phyloP scores from a whole-genome alignment of 1,140 invertebrate species.

The Amphibalanus amphitrite region DNA sequence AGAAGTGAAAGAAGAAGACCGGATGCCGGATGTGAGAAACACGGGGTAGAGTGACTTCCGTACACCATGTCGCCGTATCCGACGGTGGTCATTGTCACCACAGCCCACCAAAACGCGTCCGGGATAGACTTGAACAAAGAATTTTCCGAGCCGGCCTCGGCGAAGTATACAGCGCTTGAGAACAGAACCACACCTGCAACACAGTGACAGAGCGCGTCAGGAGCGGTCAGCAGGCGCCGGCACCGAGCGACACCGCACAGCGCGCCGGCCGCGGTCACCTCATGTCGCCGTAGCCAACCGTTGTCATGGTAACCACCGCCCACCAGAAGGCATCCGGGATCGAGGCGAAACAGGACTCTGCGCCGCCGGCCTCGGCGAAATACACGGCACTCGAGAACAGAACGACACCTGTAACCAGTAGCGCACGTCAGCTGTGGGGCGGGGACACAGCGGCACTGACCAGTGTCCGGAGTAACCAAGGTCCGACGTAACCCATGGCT shows the following conservation, averaged over 20 bases:
- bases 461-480: too few species aligned
- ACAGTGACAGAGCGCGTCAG: slow-evolving; percentile 7
- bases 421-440: not conserved
- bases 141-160: slow-evolving; percentile 86
- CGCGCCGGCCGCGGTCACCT: slow-evolving; percentile 39
- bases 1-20: not conserved
- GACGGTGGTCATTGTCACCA: slow-evolving; percentile 96
- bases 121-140: slow-evolving; percentile 66
- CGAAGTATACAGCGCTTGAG: slow-evolving; percentile 95
- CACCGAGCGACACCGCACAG: not conserved
- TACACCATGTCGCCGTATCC: slow-evolving; percentile 97
- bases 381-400: slow-evolving; percentile 96
- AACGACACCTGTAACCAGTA: slow-evolving; percentile 65
- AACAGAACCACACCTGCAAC: slow-evolving; percentile 91
- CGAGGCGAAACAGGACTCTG: slow-evolving; percentile 69
- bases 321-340: slow-evolving; percentile 86
- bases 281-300: slow-evolving; percentile 96
- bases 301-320: slow-evolving; percentile 98
- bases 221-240: too few species aligned
- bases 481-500: too few species aligned
- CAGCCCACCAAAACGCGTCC: slow-evolving; percentile 92
- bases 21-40: not conserved
- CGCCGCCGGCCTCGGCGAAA: slow-evolving; percentile 92
- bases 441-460: too few species aligned
- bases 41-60: slow-evolving; percentile 19